Conservation (phyloP, 2,797 vertebrate species). For the Artibeus jamaicensis region DNA sequence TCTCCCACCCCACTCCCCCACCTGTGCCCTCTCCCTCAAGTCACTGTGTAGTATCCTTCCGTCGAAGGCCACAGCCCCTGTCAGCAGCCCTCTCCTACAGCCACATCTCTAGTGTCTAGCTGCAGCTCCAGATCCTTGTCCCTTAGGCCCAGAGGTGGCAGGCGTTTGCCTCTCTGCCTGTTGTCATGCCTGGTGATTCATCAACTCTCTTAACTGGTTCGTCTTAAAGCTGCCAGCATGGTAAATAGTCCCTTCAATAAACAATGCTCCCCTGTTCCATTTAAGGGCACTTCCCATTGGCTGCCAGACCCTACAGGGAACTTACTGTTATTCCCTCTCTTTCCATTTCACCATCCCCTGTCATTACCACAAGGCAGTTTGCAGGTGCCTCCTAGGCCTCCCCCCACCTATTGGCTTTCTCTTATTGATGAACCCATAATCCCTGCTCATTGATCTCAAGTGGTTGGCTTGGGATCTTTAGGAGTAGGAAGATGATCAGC, state of each 20-base stretch:
- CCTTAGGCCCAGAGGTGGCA: fast-evolving
- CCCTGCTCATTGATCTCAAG: background rate
- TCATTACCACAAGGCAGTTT: background rate
- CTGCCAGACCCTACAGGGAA: background rate
- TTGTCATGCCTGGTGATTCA: background rate
- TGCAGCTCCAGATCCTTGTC: background rate
- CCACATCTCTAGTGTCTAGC: background rate
- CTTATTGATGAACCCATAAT: background rate
- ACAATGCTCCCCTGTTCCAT: no score
- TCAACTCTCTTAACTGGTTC: background rate
- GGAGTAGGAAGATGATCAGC: background rate
- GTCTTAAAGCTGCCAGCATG: background rate
- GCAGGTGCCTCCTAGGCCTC: background rate
- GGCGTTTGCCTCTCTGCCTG: background rate
- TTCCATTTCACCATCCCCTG: no score
- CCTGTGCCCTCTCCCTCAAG: background rate
- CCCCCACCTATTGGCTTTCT: background rate
- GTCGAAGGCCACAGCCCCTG: fast-evolving
- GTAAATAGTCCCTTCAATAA: background rate
- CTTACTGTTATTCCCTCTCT: fast-evolving
- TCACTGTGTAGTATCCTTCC: background rate
- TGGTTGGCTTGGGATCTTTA: background rate
- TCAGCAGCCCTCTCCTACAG: background rate
- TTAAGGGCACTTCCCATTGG: no score
- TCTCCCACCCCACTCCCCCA: background rate